Evolutionary conservation across 2,888 invertebrate genomes (phyloP), one percentile per base, ranked within the genome.

Genomic region (Andricus quercusramuli): DNA sequence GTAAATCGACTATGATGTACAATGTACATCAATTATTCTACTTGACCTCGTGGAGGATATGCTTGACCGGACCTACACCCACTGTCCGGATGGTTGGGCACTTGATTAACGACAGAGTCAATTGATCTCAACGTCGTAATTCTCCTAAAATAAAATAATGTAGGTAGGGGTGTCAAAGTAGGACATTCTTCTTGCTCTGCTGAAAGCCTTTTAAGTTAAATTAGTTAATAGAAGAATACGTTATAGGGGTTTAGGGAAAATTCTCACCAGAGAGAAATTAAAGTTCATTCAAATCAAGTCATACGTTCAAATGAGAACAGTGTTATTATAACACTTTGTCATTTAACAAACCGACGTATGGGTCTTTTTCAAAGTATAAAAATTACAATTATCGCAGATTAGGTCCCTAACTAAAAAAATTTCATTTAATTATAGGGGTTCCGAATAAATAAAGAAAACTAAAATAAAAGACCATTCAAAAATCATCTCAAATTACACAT

Each of bases 1-100:
- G 59, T 29, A 56, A 74, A 37, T 81, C 80, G 84, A 81, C 79
- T 80, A 83, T 83, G 77, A 82, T 77, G 80, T 84, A 82, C 85
- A 88, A 83, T 77, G 80, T 85, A 82, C 86, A 88, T 86, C 88
- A 91, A 91, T 91, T 91, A 91, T 88, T 85, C 89, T 86, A 90
- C 85, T 89, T 90, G 89, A 91, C 91, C 90, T 84, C 87, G 85
- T 82, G 84, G 85, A 87, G 85, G 84, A 86, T 84, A 85, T 83
- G 86, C 84, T 85, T 89, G 89, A 90, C 88, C 86, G 81, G 77
- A 82, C 81, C 79, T 83, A 87, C 89, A 89, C 88, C 90, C 90
- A 89, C 90, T 86, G 88, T 87, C 86, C 88, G 87, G 86, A 86
- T 86, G 87, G 86, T 85, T 88, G 88, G 89, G 88, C 87, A 82